Evolutionary conservation across 2,888 invertebrate genomes (phyloP).

Genomic region (Apamea crenata): DNA sequence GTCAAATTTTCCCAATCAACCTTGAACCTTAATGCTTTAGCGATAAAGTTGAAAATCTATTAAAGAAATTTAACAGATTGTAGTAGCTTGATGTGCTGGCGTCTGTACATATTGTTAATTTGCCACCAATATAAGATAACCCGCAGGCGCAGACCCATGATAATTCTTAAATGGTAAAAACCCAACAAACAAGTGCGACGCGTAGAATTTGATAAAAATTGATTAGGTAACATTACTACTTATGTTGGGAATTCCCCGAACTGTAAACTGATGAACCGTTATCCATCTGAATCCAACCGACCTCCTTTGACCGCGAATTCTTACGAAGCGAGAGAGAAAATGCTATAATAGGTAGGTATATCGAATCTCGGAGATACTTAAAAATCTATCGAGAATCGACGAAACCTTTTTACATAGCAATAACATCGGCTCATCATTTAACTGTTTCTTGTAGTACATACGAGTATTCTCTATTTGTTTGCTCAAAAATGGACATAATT

Average conservation of each 20-base stretch:
- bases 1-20: too few species aligned
- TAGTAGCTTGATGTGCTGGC: too few species aligned
- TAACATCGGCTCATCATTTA: not conserved
- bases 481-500: not conserved
- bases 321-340: not conserved
- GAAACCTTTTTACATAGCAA: not conserved
- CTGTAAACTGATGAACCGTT: constrained; percentile 22
- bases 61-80: too few species aligned
- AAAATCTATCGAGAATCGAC: not conserved
- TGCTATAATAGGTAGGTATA: too few species aligned
- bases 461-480: not conserved
- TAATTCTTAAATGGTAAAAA: not conserved
- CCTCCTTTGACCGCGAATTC: constrained; percentile 19
- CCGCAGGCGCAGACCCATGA: too few species aligned
- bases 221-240: too few species aligned
- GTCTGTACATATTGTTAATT: not conserved
- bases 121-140: too few species aligned
- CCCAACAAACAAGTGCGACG: too few species aligned
- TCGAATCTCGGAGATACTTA: not conserved
- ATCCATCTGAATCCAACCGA: not conserved
- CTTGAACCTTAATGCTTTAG: too few species aligned
- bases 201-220: too few species aligned
- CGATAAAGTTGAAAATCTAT: too few species aligned
- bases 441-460: not conserved
- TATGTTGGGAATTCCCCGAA: constrained; percentile 29